phyloP scores from a whole-genome alignment of 2,797 vertebrate genomes.

The Malacoctenus gilli region DNA sequence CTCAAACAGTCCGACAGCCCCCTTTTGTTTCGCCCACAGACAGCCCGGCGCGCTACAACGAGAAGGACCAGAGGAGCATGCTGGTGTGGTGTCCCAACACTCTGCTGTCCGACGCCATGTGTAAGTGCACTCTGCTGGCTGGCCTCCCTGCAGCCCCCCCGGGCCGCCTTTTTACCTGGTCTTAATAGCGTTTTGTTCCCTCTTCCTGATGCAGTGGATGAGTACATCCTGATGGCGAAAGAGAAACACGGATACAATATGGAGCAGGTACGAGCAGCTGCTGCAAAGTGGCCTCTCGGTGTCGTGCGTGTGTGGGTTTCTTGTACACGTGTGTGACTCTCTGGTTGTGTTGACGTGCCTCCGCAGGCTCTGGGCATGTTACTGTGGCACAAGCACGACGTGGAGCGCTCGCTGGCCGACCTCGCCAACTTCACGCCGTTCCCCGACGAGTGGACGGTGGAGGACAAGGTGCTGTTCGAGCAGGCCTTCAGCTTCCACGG shows the following conservation, averaged over 20 bases:
- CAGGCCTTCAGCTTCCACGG: conserved; percentile 96
- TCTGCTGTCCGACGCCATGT: conserved; percentile 88
- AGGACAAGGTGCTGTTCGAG: conserved; percentile 94
- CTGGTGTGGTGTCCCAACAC: conserved; percentile 93
- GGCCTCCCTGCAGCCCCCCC: too few species aligned
- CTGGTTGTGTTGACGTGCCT: neutral
- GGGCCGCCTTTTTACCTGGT: conserved; percentile 7
- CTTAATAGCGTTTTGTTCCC: too few species aligned
- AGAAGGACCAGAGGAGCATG: conserved; percentile 92
- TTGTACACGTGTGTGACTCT: too few species aligned
- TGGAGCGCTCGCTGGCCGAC: conserved; percentile 91
- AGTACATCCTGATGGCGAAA: conserved; percentile 93
- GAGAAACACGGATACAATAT: conserved; percentile 96
- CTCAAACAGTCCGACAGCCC: too few species aligned
- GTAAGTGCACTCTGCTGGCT: too few species aligned
- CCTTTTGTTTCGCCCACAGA: conserved; percentile 71
- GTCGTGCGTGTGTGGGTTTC: too few species aligned
- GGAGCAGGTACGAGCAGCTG: conserved; percentile 79
- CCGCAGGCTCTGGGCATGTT: conserved; percentile 91
- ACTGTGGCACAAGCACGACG: conserved; percentile 93
- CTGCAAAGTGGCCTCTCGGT: too few species aligned
- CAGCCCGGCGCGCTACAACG: conserved; percentile 80
- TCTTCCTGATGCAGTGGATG: conserved; percentile 84
- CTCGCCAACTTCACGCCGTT: conserved; percentile 94
- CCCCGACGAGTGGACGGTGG: conserved; percentile 93